Evolutionary conservation across 1,140 invertebrate species (phyloP).

Genomic region (Vanessa atalanta): DNA sequence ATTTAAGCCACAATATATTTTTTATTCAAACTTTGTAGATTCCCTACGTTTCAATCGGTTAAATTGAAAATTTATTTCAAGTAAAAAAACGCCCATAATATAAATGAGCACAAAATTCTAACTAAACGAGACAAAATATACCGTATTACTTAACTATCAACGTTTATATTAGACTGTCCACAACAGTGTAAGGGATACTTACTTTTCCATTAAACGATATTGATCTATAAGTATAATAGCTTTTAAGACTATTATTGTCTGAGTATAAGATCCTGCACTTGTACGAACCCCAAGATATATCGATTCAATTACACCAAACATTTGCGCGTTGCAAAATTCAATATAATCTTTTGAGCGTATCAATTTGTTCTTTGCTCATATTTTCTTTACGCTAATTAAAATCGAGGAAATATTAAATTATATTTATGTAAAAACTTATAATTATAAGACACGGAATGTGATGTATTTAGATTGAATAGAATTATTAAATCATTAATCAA

Average conservation of each 20-base stretch:
- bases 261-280: constrained; percentile 14
- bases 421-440: constrained; percentile 20
- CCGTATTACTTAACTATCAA: background rate
- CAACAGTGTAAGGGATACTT: constrained; percentile 1
- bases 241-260: constrained; percentile 20
- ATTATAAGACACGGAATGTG: constrained; percentile 35
- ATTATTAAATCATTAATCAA: constrained; percentile 3
- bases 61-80: constrained; percentile 10
- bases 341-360: constrained; percentile 20
- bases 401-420: background rate
- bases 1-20: background rate
- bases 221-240: constrained; percentile 1
- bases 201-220: constrained; percentile 4
- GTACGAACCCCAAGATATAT: constrained; percentile 18
- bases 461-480: constrained; percentile 25
- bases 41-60: background rate
- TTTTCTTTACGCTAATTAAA: background rate
- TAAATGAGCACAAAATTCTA: constrained; percentile 1
- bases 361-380: constrained; percentile 18
- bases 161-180: background rate
- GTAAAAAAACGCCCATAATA: constrained; percentile 5
- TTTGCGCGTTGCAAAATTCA: constrained; percentile 23
- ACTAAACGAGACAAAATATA: background rate
- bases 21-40: constrained; percentile 8
- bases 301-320: constrained; percentile 24